Evolutionary conservation across 2,888 invertebrate species (phyloP), one percentile per base, ranked within the genome.

Genomic region (Melieria crassipennis): DNA sequence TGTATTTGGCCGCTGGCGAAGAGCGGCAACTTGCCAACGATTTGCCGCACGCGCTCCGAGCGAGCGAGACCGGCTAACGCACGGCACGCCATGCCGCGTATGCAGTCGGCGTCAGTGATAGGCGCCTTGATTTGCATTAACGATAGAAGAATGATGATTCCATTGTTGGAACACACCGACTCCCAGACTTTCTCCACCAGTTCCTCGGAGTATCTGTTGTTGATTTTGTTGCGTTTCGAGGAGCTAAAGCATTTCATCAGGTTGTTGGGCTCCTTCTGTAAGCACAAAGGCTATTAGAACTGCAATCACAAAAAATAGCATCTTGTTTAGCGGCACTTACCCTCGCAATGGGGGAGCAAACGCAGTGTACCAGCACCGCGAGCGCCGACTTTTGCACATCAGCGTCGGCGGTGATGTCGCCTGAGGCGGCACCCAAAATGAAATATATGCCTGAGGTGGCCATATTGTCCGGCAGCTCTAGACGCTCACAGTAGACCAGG

Each of bases 31-130:
- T 98, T 98, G 79, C 96, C 93, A 73, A 99, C 93, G 80, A 99
- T 98, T 88, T 99, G 98, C 5, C 94, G 88, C 3, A 98, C 94
- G 65, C 95, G 95, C 84, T 96, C 95, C 69, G 95, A 96, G n/a
- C 98, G 89, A 0, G 98, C 95, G 48, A 99, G 89, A 0, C 99
- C 99, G 47, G 96, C 95, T 61, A 99, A 88, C 5, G 97, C 97
- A 78, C 94, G 90, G 84, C 98, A 98, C 0, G 99, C 98, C 80
- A 98, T 89, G 4, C 96, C 96, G 65, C 99, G 90, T 78, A 99
- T 93, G 55, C 94, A 92, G 87, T 99, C 99, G 13, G 99, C 99
- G 88, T 99, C 98, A 2, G 98, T 98, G 70, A 98, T 95, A 0
- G 99, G 99, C 0, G 94, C 93, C 87, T 97, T 97, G 11, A 94